phyloP scores from a whole-genome alignment of 2,113 vertebrate species.

The Recurvirostra avosetta region DNA sequence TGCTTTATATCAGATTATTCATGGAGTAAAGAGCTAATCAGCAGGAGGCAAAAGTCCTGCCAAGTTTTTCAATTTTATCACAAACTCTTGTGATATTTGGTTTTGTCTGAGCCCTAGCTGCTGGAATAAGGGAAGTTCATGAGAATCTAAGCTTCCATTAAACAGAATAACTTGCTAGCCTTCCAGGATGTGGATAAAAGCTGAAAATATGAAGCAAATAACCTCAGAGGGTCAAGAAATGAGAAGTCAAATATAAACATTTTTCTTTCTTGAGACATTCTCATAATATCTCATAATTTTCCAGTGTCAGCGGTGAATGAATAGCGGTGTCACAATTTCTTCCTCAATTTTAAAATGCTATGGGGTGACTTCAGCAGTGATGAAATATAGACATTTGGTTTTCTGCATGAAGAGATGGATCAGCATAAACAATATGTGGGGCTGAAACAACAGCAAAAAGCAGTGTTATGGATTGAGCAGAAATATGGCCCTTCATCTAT shows the following conservation, averaged over 20 bases:
- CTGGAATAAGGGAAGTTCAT: background rate
- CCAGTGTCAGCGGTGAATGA: background rate
- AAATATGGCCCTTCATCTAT: background rate
- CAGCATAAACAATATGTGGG: background rate
- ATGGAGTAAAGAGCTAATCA: background rate
- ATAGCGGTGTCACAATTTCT: background rate
- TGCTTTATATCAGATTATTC: background rate
- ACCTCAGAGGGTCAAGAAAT: background rate
- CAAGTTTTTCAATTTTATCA: constrained; percentile 12
- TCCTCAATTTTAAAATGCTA: background rate
- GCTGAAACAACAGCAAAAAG: background rate
- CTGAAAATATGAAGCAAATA: constrained; percentile 37
- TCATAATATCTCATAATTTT: constrained; percentile 18
- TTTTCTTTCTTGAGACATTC: constrained; percentile 38
- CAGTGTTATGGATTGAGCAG: background rate
- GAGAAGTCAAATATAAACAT: constrained; percentile 1
- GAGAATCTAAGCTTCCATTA: background rate
- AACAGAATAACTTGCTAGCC: background rate
- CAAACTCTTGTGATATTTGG: background rate
- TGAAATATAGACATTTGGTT: constrained; percentile 11
- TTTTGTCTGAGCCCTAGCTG: background rate
- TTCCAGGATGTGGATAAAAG: background rate
- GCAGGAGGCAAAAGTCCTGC: background rate
- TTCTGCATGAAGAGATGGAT: background rate
- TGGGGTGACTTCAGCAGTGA: background rate